Percentiles rank a stretch among this genome's conserved stretches.
These are phyloP conservation scores for Drosophila cardini DNA, from an alignment of 1,140 invertebrate genomes.

Conservation along the genomic window DNA sequence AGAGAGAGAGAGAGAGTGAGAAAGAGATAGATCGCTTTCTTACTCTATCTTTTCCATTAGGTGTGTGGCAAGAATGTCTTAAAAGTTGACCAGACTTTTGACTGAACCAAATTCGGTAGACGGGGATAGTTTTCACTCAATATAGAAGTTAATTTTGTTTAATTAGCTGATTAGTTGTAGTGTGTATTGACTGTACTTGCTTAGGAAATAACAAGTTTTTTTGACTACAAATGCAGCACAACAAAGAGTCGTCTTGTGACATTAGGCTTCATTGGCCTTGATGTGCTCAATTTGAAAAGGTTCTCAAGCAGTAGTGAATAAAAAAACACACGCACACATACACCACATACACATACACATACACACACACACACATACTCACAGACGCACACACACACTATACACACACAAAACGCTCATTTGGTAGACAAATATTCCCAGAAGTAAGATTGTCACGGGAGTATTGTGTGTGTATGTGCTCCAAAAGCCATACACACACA, in stretches of 20 bases:
- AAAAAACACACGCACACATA: conserved; percentile 6
- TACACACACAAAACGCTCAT: conserved; percentile 19
- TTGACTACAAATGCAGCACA: background rate
- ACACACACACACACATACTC: conserved; percentile 6
- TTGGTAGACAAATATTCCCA: conserved; percentile 31
- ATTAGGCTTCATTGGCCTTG: conserved; percentile 31
- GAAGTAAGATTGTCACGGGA: conserved; percentile 29
- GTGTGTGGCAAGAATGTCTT: no score
- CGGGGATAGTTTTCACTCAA: no score
- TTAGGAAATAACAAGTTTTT: background rate
- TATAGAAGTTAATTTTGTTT: no score
- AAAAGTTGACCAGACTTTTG: no score
- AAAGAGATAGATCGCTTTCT: background rate
- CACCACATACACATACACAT: background rate
- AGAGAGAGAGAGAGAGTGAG: background rate
- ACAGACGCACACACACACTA: conserved; percentile 8
- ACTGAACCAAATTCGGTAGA: no score
- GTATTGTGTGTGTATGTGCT: conserved; percentile 15
- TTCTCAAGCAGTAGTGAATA: conserved; percentile 6
- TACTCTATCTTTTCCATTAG: background rate
- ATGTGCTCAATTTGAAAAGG: conserved; percentile 27
- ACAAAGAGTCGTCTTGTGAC: background rate
- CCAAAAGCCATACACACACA: conserved; percentile 15
- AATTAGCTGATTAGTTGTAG: background rate
- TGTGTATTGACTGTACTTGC: no score